phyloP scores from a whole-genome alignment of 2,797 vertebrate species.

The Enteromius argenteus region DNA sequence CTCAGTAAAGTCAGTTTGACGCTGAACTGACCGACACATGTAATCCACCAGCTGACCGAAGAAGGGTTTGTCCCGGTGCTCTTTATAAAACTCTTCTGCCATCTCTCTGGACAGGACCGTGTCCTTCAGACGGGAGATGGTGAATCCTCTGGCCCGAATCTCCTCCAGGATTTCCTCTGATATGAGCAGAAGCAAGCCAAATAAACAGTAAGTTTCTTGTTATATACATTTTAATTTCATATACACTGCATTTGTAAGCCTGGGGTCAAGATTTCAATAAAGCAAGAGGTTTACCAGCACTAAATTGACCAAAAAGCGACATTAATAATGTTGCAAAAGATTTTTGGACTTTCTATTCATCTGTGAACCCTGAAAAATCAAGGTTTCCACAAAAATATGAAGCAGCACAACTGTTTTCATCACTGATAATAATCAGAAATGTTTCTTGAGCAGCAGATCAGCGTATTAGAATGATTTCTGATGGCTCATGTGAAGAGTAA shows the following conservation, averaged over 20 bases:
- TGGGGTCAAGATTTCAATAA: background rate
- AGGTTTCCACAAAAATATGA: background rate
- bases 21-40: constrained; percentile 85
- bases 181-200: background rate
- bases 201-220: background rate
- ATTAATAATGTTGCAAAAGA: background rate
- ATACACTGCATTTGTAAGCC: background rate
- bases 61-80: constrained; percentile 83
- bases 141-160: constrained; percentile 84
- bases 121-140: constrained; percentile 81
- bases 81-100: constrained; percentile 85
- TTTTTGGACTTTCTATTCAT: background rate
- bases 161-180: constrained; percentile 63
- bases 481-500: background rate
- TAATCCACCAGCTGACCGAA: constrained; percentile 82
- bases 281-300: background rate
- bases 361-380: background rate
- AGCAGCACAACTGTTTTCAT: background rate
- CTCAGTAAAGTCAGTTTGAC: background rate
- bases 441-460: background rate
- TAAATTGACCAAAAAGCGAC: background rate
- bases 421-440: background rate
- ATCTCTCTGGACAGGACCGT: constrained; percentile 76
- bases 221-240: no score
- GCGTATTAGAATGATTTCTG: background rate